Evolutionary conservation across 2,888 invertebrate genomes (phyloP).

Genomic region (Protophormia terraenovae): DNA sequence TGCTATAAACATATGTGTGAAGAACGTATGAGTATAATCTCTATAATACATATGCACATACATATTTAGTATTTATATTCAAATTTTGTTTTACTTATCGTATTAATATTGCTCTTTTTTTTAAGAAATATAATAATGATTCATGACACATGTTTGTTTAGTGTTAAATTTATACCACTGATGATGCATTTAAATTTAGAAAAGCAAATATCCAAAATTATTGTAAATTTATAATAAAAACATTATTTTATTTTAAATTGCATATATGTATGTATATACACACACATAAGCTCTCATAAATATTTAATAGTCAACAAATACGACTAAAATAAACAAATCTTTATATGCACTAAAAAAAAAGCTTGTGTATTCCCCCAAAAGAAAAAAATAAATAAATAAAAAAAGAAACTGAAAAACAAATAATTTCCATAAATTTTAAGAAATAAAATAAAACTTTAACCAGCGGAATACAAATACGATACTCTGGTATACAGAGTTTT

Average conservation of each 20-base stretch:
- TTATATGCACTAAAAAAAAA: constrained; percentile 8
- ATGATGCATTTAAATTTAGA: constrained; percentile 16
- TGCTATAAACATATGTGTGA: not conserved
- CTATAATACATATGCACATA: not conserved
- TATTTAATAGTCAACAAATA: constrained; percentile 3
- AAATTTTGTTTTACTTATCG: not conserved
- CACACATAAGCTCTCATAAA: not conserved
- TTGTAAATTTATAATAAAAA: not conserved
- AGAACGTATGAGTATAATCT: not conserved
- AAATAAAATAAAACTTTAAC: not conserved
- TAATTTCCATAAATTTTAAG: constrained; percentile 10
- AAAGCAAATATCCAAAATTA: constrained; percentile 6
- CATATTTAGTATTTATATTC: not conserved
- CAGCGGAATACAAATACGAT: not conserved
- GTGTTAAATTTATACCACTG: not conserved
- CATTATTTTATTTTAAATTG: not conserved
- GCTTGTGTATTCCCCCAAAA: not conserved
- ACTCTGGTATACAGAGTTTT: not conserved
- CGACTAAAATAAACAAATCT: constrained; percentile 11
- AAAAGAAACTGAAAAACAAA: not conserved
- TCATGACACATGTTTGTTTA: constrained; percentile 12
- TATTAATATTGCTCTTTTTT: not conserved
- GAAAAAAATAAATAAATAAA: not conserved
- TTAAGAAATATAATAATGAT: not conserved
- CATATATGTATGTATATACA: not conserved